Conservation (phyloP, 2,888 invertebrate species). For the Heliothis peltigera region DNA sequence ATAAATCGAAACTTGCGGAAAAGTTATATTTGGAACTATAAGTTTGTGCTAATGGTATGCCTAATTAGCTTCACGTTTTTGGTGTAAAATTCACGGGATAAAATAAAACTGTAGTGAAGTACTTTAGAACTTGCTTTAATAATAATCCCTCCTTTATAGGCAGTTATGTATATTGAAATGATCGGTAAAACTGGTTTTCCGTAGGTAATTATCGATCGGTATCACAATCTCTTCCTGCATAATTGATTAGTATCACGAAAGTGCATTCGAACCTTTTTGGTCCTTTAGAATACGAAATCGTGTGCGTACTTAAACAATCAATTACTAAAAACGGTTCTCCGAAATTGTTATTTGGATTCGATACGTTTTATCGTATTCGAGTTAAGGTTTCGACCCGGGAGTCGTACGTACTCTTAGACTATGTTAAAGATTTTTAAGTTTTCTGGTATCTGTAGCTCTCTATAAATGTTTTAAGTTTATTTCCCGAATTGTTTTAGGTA, state of each 20-base stretch:
- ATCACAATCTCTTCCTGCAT: constrained; percentile 42
- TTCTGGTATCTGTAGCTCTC: too few species aligned
- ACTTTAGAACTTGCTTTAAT: too few species aligned
- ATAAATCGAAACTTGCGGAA: too few species aligned
- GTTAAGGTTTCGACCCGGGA: not conserved
- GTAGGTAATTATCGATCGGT: constrained; percentile 34
- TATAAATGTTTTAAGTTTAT: too few species aligned
- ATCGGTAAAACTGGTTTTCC: constrained; percentile 15
- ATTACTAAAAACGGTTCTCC: constrained; percentile 38
- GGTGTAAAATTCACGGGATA: too few species aligned
- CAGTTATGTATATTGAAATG: not conserved
- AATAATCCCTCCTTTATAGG: too few species aligned
- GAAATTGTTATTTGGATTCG: constrained; percentile 34
- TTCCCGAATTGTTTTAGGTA: too few species aligned
- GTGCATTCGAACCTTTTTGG: constrained; percentile 24
- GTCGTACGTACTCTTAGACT: not conserved
- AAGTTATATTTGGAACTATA: too few species aligned
- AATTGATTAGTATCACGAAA: constrained; percentile 44
- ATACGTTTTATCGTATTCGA: constrained; percentile 15
- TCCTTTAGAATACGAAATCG: constrained; percentile 18
- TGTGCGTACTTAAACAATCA: constrained; percentile 29
- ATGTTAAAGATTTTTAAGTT: too few species aligned
- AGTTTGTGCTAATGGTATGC: too few species aligned
- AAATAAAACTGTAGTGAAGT: too few species aligned
- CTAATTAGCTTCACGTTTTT: too few species aligned